These are phyloP conservation scores for Phragmatobia fuliginosa DNA, from an alignment of 2,888 invertebrate species.

Conservation along the genomic window DNA sequence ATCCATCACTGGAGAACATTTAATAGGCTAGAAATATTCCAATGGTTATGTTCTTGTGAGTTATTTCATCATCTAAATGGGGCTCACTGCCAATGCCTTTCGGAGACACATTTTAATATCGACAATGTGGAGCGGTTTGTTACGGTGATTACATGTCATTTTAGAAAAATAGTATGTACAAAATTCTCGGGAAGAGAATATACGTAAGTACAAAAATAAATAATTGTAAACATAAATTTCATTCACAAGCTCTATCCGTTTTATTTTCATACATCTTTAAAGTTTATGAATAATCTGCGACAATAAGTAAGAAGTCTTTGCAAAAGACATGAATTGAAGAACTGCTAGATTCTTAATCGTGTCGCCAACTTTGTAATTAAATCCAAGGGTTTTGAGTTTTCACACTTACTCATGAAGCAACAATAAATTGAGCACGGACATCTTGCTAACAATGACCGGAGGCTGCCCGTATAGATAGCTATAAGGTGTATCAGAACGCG, in stretches of 20 bases:
- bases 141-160: not conserved
- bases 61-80: not conserved
- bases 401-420: conserved; percentile 13
- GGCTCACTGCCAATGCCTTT: not conserved
- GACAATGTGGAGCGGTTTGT: not conserved
- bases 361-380: not conserved
- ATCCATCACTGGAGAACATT: not conserved
- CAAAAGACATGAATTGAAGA: not conserved
- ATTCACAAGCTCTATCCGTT: not conserved
- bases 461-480: conserved; percentile 18
- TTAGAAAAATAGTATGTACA: not conserved
- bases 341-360: not conserved
- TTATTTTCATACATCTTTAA: not conserved
- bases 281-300: not conserved
- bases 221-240: not conserved
- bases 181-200: not conserved
- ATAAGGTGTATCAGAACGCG: conserved; percentile 26
- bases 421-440: conserved; percentile 23
- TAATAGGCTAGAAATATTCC: not conserved
- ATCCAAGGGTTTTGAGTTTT: not conserved
- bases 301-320: not conserved
- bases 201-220: not conserved
- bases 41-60: not conserved
- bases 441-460: conserved; percentile 15
- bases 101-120: not conserved